phyloP scores from a whole-genome alignment of 2,113 vertebrate genomes.

The Sakesphorus luctuosus region DNA sequence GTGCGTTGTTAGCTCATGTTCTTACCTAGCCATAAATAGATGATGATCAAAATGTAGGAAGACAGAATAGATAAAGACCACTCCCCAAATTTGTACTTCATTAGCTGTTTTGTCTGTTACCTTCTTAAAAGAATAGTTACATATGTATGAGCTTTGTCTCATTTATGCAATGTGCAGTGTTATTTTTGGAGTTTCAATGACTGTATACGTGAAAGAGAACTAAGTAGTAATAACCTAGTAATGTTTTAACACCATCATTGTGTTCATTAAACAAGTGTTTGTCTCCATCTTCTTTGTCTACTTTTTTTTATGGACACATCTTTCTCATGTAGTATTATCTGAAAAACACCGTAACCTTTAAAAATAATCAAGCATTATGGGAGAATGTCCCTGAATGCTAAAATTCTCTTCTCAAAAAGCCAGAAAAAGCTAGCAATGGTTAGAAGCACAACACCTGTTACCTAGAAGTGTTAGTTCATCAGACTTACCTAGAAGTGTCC shows the following conservation, averaged over 20 bases:
- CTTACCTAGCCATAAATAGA: not conserved
- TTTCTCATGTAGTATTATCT: not conserved
- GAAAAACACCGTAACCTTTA: not conserved
- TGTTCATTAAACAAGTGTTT: conserved; percentile 67
- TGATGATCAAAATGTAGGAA: not conserved
- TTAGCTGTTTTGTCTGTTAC: conserved; percentile 53
- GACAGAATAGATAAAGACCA: not conserved
- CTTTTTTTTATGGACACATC: conserved; percentile 39
- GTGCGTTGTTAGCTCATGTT: not conserved
- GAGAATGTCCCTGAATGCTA: not conserved
- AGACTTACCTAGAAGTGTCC: not conserved
- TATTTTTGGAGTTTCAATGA: conserved; percentile 39
- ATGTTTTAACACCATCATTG: conserved; percentile 57
- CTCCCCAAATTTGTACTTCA: not conserved
- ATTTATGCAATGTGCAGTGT: conserved; percentile 25
- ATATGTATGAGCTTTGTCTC: conserved; percentile 47
- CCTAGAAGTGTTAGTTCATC: not conserved
- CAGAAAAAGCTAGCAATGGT: not conserved
- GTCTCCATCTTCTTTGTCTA: conserved; percentile 63
- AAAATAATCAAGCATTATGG: not conserved
- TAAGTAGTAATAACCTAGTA: conserved; percentile 11
- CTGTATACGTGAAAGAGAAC: conserved; percentile 49
- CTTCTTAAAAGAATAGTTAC: conserved; percentile 31
- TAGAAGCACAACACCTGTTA: not conserved
- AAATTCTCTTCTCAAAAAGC: not conserved